These are phyloP conservation scores for Tylochromis polylepis DNA, from an alignment of 2,113 vertebrate species.

Conservation along the genomic window DNA sequence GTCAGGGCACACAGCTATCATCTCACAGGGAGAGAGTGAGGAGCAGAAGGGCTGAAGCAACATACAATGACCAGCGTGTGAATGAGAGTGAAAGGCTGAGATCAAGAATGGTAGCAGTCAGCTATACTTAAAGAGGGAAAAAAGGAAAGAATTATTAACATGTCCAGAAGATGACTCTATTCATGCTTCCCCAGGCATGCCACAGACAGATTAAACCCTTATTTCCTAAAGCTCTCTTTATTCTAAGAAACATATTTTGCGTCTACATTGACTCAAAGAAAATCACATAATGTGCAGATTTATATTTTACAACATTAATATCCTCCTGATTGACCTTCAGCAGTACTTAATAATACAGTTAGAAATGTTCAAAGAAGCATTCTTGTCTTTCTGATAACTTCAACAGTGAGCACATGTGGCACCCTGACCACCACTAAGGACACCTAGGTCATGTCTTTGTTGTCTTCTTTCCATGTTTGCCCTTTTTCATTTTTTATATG, in stretches of 20 bases:
- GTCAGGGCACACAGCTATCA: constrained; percentile 29
- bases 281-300: not conserved
- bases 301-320: not conserved
- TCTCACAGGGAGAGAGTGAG: constrained; percentile 10
- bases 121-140: not conserved
- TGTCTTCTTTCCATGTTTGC: not conserved
- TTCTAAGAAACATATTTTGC: accelerated
- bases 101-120: not conserved
- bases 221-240: not conserved
- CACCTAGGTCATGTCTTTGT: constrained; percentile 12
- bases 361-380: not conserved
- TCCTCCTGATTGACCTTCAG: not conserved
- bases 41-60: not conserved
- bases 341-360: not conserved
- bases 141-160: not conserved
- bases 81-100: not conserved
- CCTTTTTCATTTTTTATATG: not conserved
- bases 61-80: not conserved
- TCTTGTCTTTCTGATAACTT: not conserved
- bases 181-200: not conserved
- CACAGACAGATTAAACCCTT: not conserved
- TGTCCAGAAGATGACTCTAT: not conserved
- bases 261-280: not conserved
- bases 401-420: not conserved
- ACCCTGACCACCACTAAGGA: not conserved